A percentile compares a stretch with the other conserved stretches of the same genome.
These are phyloP conservation scores for Labia minor DNA, from an alignment of 2,888 invertebrate species.

Conservation along the genomic window DNA sequence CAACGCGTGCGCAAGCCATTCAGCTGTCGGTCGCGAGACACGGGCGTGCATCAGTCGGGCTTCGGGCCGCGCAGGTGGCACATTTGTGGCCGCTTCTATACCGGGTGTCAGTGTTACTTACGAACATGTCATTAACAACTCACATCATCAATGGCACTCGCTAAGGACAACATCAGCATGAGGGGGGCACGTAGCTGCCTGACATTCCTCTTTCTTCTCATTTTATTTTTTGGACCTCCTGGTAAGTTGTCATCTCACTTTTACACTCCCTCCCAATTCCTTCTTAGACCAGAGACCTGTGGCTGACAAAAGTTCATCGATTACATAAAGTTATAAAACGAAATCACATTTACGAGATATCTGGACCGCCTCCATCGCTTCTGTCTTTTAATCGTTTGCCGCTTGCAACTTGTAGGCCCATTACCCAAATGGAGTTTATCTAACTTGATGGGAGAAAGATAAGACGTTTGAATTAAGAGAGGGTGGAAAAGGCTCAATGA, in stretches of 20 bases:
- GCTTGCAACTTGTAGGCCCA: background rate
- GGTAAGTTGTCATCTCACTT: background rate
- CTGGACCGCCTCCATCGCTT: background rate
- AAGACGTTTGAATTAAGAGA: constrained; percentile 7
- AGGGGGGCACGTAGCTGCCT: background rate
- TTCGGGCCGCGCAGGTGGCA: background rate
- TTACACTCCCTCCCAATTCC: no score
- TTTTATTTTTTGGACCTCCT: background rate
- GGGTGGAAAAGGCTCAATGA: background rate
- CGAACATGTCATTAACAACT: background rate
- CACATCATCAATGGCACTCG: background rate
- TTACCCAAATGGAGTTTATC: constrained; percentile 2
- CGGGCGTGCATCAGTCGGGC: constrained; percentile 1
- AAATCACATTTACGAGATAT: background rate
- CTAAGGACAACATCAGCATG: background rate
- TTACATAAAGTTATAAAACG: background rate
- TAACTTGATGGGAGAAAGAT: constrained; percentile 7
- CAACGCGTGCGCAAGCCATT: background rate
- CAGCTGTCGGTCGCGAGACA: background rate
- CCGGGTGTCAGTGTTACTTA: background rate
- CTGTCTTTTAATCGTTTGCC: background rate
- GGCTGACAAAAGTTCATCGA: background rate
- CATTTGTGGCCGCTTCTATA: background rate
- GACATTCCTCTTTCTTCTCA: background rate
- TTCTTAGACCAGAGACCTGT: background rate